Base-by-base conservation (phyloP, 2,888 invertebrate species). In the Laothoe populi region DNA sequence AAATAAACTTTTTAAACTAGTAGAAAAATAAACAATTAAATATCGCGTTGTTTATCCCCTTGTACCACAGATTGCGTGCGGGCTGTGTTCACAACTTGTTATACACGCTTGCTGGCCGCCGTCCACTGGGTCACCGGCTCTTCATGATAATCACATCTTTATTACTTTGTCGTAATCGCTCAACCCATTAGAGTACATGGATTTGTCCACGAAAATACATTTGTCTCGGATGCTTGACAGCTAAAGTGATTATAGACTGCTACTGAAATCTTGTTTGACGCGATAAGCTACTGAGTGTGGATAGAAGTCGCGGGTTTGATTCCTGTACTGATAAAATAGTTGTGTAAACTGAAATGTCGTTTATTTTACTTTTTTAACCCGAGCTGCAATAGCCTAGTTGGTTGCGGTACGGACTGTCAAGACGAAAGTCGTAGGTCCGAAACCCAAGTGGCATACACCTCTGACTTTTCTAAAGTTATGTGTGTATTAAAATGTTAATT, bases 61-160 rank as follows among this genome's bases (percentile, higher is more conserved):
- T 53, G 53, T 19, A 31, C 53, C 53, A 21, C 49, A 16, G 53
- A 31, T 19, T 7, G 53, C 53, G 31, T 49, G 49, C 26, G 49
- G 26, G 5, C 2, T 26, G 16, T 31, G 53, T 19, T 46, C 23
- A 23, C 23, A 19, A 46, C 13, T 46, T 13, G 11, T 46, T 46
- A 53, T 35, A 31, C 19, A 53, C 35, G 53, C 31, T 53, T 11
- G 53, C 53, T 19, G 16, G 48, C 8, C 53, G 19, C 53, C 19
- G 48, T 11, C 53, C 35, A 53, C 19, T 53, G 53, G 53, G 53
- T 53, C 53, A 53, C 46, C 13, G 23, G 49, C 49, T 26, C 31
- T n/a, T 19, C 19, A 53, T 4, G 19, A 35, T 53, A 31, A 53
- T 53, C 53, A 21, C 35, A 53, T 53, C 53, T 53, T 35, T 53